Evolutionary conservation across 2,888 invertebrate genomes (phyloP), one percentile per base, ranked within the genome.

Genomic region (Drosophila austrosaltans): DNA sequence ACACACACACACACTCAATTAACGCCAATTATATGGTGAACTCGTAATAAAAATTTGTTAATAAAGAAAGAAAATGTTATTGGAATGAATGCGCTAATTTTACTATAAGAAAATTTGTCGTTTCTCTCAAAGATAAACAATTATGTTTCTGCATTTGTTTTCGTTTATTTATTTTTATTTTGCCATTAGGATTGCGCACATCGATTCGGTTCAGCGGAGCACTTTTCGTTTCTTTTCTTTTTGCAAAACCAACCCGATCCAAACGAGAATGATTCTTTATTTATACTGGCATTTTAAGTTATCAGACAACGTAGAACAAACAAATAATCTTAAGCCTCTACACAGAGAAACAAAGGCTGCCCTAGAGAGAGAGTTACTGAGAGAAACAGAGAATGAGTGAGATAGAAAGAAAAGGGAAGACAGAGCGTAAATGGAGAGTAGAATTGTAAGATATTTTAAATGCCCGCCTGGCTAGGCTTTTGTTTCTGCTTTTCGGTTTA

Each of bases 11-110:
- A 84, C 78, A 75, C 76, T 79, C 75, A 86, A 86, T 86, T 86
- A 86, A 88, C 76, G 78, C 78, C 89, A 86, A 89, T 86, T 88
- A 89, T 74, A 75, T 63, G 48, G 71, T 75, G 83, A 83, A 68
- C 83, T 79, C 77, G 36, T 44, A 40, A 76, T 75, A 56, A 70
- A 72, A 79, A 75, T 82, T 82, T 76, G 76, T 86, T 87, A 87
- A 82, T 89, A 78, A 85, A 61, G 61, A 61, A 60, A 66, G 25
- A 48, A 76, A 74, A 61, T 32, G 32, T 72, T 76, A 71, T 78
- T 57, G 66, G 68, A 77, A 81, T 81, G 71, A 78, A 72, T 75
- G 66, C 3, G 48, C 54, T 44, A 63, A 75, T 63, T 63, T 22
- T 74, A 63, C 72, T 66, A 36, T 53, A 54, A 39, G 48, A 48